phyloP scores from a whole-genome alignment of 2,113 vertebrate genomes.

The Smithornis capensis region DNA sequence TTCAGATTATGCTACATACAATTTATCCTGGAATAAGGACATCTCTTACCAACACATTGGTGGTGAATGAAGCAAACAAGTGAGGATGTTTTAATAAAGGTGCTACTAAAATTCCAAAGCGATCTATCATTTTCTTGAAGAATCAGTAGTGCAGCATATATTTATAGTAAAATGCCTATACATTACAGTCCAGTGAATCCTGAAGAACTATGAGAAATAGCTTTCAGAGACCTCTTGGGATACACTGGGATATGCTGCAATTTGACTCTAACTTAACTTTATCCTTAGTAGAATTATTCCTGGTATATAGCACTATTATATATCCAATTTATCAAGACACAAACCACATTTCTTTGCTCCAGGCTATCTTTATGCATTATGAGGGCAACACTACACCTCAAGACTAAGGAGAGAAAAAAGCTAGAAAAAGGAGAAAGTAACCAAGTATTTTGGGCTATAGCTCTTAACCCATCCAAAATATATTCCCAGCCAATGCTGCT shows the following conservation, averaged over 20 bases:
- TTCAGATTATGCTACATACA: not conserved
- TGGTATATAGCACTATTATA: not conserved
- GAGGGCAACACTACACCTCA: not conserved
- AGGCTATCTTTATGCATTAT: not conserved
- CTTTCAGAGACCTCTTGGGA: not conserved
- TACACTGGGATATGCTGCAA: not conserved
- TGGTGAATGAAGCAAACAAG: not conserved
- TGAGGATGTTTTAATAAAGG: not conserved
- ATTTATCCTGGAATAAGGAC: not conserved
- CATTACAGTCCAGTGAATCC: not conserved
- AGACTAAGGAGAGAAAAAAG: not conserved
- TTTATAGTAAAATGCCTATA: not conserved
- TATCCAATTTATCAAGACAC: not conserved
- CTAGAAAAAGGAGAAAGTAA: not conserved
- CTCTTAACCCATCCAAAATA: not conserved
- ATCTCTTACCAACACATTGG: not conserved
- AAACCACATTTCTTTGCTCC: not conserved
- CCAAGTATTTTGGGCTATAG: not conserved
- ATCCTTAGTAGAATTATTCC: not conserved
- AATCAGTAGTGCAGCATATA: not conserved
- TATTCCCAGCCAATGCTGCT: not conserved
- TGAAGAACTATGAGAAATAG: not conserved
- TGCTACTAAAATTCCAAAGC: not conserved
- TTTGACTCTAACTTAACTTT: not conserved
- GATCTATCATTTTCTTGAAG: not conserved